Evolutionary conservation across 2,113 vertebrate genomes (phyloP), one percentile per base, ranked within the genome.

Genomic region (Gracilinanus agilis): DNA sequence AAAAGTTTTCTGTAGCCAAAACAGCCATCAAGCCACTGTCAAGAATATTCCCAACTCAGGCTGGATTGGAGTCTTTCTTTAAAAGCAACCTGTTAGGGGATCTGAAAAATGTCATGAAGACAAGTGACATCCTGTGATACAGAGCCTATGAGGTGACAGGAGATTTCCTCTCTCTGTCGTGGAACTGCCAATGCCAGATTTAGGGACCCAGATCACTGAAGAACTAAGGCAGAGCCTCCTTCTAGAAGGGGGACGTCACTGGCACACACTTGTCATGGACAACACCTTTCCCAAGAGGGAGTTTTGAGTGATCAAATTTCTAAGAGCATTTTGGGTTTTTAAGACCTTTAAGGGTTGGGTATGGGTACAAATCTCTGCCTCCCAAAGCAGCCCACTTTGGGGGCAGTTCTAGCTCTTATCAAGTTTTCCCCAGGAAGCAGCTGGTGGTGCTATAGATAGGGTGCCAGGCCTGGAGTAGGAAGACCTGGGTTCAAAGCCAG

Each of bases 211-310:
- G 97, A 97, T 99, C 55, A 98, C 99, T 56, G 98, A 97, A 49
- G 99, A 99, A 94, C 98, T 99, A 97, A 99, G 98, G 99, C 98
- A 99, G 99, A 98, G 99, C 99, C 25, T 99, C 99, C 0, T 99
- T 49, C 98, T 99, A 91, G 99, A 99, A 98, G 99, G 99, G 99
- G 98, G 96, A 99, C 99, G 0, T 97, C 97, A 0, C 97, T 99
- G 75, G 99, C 99, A 12, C 97, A 98, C 49, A 99, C 98, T 53
- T 98, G 98, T 0, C 99, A 99, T 1, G 99, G 99, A 0, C 99
- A 99, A 95, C 99, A 99, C 96, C 98, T 99, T 93, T 98, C 99
- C 55, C 99, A 99, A 89, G 99, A 99, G 94, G 99, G 99, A 53
- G 96, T 99, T 49, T 49, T 25, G 54, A 99, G 99, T 24, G 99